phyloP scores from a whole-genome alignment of 2,113 vertebrate genomes.

The Pseudorhombus dupliciocellatus region DNA sequence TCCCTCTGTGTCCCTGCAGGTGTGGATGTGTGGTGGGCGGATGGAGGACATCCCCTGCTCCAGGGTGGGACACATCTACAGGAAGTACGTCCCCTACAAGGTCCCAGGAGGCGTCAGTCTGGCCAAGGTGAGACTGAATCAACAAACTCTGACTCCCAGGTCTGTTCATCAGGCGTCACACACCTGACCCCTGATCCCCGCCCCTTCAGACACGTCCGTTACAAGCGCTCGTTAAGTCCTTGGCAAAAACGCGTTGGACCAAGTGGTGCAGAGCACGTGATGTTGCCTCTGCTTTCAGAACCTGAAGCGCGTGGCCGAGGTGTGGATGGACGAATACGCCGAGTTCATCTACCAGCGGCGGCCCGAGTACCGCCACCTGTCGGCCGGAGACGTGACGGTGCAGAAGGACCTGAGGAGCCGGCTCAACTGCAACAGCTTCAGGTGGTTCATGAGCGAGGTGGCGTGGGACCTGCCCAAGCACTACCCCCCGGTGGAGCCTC shows the following conservation, averaged over 20 bases:
- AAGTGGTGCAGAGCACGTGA: background rate
- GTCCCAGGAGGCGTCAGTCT: slow-evolving; percentile 95
- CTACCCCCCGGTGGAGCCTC: slow-evolving; percentile 95
- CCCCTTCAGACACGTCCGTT: too few species aligned
- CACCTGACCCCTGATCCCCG: too few species aligned
- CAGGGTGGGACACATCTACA: slow-evolving; percentile 96
- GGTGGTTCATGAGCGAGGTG: slow-evolving; percentile 96
- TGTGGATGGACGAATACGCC: slow-evolving; percentile 99
- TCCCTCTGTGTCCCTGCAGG: slow-evolving; percentile 52
- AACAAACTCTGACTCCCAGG: too few species aligned
- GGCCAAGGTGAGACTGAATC: slow-evolving; percentile 87
- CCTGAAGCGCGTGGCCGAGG: slow-evolving; percentile 95
- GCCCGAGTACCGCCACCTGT: slow-evolving; percentile 96
- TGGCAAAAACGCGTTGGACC: background rate
- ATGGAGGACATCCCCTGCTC: slow-evolving; percentile 91
- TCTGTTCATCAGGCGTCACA: too few species aligned
- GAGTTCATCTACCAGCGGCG: slow-evolving; percentile 96
- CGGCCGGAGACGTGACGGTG: slow-evolving; percentile 86
- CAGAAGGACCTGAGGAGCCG: slow-evolving; percentile 91
- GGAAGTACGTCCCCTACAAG: slow-evolving; percentile 98
- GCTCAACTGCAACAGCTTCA: slow-evolving; percentile 92
- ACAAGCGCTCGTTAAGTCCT: background rate
- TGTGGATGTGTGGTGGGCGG: slow-evolving; percentile 84
- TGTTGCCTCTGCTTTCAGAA: slow-evolving; percentile 80
- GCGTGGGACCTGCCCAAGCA: slow-evolving; percentile 96